Percentiles rank a stretch among this genome's conserved stretches.
phyloP scores from a whole-genome alignment of 2,113 vertebrate genomes.

The Nothocercus nigrocapillus region DNA sequence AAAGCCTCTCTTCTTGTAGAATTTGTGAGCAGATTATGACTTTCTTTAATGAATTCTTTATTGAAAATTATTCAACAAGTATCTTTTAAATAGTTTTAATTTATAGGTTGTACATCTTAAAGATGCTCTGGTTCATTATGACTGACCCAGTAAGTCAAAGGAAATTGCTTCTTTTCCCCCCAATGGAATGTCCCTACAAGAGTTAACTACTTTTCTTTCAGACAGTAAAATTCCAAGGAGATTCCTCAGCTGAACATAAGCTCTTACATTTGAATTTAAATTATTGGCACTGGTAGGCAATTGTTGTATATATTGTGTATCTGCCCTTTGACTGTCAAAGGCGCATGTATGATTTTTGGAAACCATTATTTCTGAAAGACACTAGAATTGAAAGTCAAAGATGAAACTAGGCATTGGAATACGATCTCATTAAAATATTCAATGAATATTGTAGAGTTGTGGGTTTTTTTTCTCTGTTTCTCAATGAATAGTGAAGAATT shows the following conservation, averaged over 20 bases:
- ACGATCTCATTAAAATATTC: neutral
- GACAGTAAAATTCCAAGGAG: neutral
- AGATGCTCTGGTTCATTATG: neutral
- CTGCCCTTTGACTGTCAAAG: neutral
- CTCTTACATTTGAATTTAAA: neutral
- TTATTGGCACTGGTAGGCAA: neutral
- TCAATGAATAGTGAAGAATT: neutral
- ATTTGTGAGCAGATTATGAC: neutral
- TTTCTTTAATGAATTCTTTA: neutral
- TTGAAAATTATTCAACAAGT: neutral
- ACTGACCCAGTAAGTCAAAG: neutral
- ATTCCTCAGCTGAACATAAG: neutral
- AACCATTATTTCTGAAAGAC: neutral
- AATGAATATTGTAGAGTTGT: neutral
- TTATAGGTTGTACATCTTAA: neutral
- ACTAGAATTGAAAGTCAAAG: neutral
- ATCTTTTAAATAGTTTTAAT: neutral
- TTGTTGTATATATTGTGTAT: neutral
- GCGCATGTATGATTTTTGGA: accelerated
- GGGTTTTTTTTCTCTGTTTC: neutral
- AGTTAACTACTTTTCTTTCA: neutral
- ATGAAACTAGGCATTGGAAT: neutral
- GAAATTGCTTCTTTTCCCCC: neutral
- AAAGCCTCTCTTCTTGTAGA: neutral
- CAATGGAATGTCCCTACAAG: neutral